phyloP scores from a whole-genome alignment of 2,113 vertebrate genomes.

The Ranitomeya imitator region DNA sequence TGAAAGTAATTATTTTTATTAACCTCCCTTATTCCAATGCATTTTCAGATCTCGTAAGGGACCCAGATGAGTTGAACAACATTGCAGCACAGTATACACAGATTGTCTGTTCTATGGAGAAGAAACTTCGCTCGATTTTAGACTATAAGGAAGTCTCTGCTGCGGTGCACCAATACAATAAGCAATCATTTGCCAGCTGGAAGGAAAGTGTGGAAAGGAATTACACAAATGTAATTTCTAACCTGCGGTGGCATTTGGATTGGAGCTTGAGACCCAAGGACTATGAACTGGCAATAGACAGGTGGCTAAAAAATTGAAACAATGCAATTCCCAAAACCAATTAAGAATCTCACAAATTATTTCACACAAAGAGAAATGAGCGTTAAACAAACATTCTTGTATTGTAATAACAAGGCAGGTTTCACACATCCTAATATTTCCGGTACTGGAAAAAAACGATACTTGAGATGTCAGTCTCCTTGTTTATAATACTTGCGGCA shows the following conservation, averaged over 20 bases:
- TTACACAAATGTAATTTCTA: slow-evolving; percentile 84
- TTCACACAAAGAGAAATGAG: neutral
- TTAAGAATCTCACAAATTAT: neutral
- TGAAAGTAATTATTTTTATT: neutral
- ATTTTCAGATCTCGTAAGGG: slow-evolving; percentile 81
- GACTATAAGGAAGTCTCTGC: slow-evolving; percentile 86
- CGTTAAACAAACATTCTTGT: neutral
- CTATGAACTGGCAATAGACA: slow-evolving; percentile 79
- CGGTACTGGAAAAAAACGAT: too few species aligned
- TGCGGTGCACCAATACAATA: slow-evolving; percentile 85
- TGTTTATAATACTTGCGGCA: too few species aligned
- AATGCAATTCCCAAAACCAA: neutral
- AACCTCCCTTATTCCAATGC: neutral
- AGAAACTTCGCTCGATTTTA: slow-evolving; percentile 76
- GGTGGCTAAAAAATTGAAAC: slow-evolving; percentile 73
- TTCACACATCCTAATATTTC: too few species aligned
- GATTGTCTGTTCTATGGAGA: slow-evolving; percentile 75
- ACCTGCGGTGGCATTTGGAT: slow-evolving; percentile 91
- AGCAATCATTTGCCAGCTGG: slow-evolving; percentile 83
- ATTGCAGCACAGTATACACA: slow-evolving; percentile 76
- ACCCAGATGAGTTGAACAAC: slow-evolving; percentile 87
- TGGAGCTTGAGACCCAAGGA: slow-evolving; percentile 79
- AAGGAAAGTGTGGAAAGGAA: slow-evolving; percentile 77
- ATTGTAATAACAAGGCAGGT: neutral
- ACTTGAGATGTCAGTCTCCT: too few species aligned